Evolutionary conservation across 2,888 invertebrate species (phyloP), one percentile per base, ranked within the genome.

Genomic region (Acronicta leporina): DNA sequence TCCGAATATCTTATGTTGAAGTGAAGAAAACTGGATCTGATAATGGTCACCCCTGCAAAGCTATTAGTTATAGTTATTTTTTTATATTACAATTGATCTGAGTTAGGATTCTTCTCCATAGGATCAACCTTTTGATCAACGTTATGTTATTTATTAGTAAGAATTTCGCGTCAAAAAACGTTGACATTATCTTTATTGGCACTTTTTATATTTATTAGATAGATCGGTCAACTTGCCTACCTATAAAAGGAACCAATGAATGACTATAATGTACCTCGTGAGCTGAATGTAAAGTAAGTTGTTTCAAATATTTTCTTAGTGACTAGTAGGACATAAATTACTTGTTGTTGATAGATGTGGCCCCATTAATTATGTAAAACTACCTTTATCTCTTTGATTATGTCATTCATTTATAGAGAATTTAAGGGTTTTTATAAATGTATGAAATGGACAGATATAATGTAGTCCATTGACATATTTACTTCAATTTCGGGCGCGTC

Each of bases 191-290:
- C 10, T 25, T 44, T n/a, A 20, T 44, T n/a, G 44, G 8, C 25
- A 43, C n/a, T 20, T 44, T 44, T 44, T 44, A 13, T 14, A 5
- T 43, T 25, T 7, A 25, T 43, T 43, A 5, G 5, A 16, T 53
- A 43, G 69, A 63, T 63, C 51, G 27, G 52, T 61, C 51, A 55
- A 59, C 40, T 54, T 14, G 52, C 45, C 25, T 61, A 50, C 42
- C 72, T 61, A 13, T 68, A 75, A 56, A 75, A 68, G 73, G 76
- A 62, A 49, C 40, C 59, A 47, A 65, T 61, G 59, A 47, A 65
- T 61, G 59, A 56, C 54, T 48, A 46, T 65, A 71, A 56, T 59
- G 25, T 45, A 16, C 25, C 9, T 33, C 60, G 50, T 68, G 65
- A 49, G 30, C 47, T 58, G 66, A 75, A 66, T 73, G 25, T 30